Evolutionary conservation across 2,113 vertebrate species (phyloP).

Genomic region (Oxyruncus cristatus): DNA sequence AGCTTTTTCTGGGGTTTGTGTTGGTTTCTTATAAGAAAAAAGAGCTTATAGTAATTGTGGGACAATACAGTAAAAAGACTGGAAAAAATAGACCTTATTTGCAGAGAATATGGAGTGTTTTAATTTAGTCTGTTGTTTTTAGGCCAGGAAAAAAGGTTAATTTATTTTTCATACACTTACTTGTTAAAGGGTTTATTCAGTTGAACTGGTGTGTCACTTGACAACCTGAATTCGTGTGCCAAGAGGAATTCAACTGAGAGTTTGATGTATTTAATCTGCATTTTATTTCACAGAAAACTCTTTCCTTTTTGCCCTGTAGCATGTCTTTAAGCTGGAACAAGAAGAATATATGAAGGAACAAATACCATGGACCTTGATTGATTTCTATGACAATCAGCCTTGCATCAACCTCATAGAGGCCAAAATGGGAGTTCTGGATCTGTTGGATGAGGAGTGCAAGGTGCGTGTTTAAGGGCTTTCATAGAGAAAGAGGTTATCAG

Average conservation of each 20-base stretch:
- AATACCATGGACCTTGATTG: conserved; percentile 98
- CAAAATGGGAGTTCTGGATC: conserved; percentile 94
- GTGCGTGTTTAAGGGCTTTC: conserved; percentile 63
- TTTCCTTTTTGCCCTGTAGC: conserved; percentile 73
- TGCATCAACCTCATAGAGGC: conserved; percentile 99
- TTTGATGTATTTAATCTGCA: background rate
- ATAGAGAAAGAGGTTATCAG: background rate
- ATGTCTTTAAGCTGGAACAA: conserved; percentile 98
- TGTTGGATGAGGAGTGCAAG: conserved; percentile 96
- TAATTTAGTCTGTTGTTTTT: conserved; percentile 4
- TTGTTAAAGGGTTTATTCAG: background rate
- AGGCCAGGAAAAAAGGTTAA: conserved; percentile 1
- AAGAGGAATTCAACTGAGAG: background rate
- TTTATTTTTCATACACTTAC: background rate
- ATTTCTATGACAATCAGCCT: conserved; percentile 99
- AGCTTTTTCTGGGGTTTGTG: background rate
- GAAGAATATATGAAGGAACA: conserved; percentile 99
- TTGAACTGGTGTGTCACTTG: background rate
- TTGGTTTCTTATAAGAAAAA: background rate
- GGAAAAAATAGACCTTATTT: background rate
- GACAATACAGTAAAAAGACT: background rate
- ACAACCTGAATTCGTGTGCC: background rate
- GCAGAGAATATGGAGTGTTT: background rate
- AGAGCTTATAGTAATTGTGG: background rate
- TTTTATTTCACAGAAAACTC: conserved; percentile 23